phyloP scores from a whole-genome alignment of 37 sponge, comb jelly and placozoan genomes.

The Oscarella lobularis region DNA sequence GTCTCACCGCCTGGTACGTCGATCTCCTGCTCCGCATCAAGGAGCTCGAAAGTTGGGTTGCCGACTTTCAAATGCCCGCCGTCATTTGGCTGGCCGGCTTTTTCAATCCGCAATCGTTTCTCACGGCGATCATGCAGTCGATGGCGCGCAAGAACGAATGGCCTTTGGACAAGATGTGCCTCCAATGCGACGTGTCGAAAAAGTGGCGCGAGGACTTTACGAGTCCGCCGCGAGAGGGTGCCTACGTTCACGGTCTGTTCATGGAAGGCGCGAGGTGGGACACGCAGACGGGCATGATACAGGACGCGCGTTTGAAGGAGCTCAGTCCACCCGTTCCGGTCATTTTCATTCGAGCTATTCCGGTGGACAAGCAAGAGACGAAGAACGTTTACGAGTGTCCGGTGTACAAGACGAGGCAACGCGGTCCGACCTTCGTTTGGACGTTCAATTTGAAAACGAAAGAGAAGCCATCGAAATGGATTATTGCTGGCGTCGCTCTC shows the following conservation, averaged over 20 bases:
- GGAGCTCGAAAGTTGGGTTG: constrained; percentile 90
- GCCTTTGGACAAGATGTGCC: constrained; percentile 89
- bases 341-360: constrained; percentile 83
- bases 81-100: constrained; percentile 99
- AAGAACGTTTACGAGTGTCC: constrained; percentile 90
- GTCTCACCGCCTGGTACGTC: constrained; percentile 96
- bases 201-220: constrained; percentile 80
- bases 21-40: constrained; percentile 87
- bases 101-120: constrained; percentile 98
- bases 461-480: constrained; percentile 84
- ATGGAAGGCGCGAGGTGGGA: constrained; percentile 99
- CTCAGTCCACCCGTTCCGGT: constrained; percentile 79
- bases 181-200: constrained; percentile 85
- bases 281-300: constrained; percentile 44
- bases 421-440: constrained; percentile 88
- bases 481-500: constrained; percentile 87
- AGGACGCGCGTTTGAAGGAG: constrained; percentile 83
- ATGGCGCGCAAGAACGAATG: constrained; percentile 95
- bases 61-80: constrained; percentile 77
- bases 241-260: constrained; percentile 92
- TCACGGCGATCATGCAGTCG: constrained; percentile 97
- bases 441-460: constrained; percentile 58
- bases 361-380: constrained; percentile 35
- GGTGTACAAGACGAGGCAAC: constrained; percentile 91
- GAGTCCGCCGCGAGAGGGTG: constrained; percentile 82